Percentiles rank a stretch among this genome's conserved stretches.
Evolutionary conservation across 2,888 invertebrate species (phyloP).

Genomic region (Leptinotarsa tumamoca): DNA sequence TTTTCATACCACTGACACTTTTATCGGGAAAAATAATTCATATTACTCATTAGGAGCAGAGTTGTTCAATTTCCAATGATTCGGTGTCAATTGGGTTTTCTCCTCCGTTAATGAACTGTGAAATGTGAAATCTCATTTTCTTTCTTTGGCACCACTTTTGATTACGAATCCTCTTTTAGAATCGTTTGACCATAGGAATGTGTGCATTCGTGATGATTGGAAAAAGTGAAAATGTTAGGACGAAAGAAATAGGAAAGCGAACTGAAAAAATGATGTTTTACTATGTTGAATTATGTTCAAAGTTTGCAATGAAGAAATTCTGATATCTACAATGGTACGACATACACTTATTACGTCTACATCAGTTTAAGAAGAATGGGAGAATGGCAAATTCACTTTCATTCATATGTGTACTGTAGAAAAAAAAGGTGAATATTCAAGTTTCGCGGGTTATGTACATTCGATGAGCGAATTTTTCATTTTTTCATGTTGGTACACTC

Average conservation of each 20-base stretch:
- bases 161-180: slow-evolving; percentile 1
- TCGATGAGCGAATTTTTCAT: no score
- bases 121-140: slow-evolving; percentile 12
- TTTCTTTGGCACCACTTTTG: slow-evolving; percentile 6
- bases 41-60: background rate
- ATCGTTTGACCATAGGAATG: slow-evolving; percentile 2
- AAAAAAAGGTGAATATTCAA: no score
- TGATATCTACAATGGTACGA: no score
- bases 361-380: no score
- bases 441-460: no score
- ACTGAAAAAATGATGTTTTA: background rate
- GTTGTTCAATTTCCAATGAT: background rate
- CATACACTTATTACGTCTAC: no score
- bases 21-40: background rate
- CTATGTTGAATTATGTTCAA: background rate
- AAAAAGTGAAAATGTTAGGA: background rate
- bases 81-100: slow-evolving; percentile 14
- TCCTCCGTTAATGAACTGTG: slow-evolving; percentile 13
- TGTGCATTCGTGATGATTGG: slow-evolving; percentile 3
- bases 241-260: background rate
- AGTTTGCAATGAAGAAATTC: background rate
- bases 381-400: no score
- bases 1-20: background rate
- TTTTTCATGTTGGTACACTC: no score
- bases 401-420: no score